Conservation (phyloP, 2,888 invertebrate genomes). For the Polymixis lichenea region DNA sequence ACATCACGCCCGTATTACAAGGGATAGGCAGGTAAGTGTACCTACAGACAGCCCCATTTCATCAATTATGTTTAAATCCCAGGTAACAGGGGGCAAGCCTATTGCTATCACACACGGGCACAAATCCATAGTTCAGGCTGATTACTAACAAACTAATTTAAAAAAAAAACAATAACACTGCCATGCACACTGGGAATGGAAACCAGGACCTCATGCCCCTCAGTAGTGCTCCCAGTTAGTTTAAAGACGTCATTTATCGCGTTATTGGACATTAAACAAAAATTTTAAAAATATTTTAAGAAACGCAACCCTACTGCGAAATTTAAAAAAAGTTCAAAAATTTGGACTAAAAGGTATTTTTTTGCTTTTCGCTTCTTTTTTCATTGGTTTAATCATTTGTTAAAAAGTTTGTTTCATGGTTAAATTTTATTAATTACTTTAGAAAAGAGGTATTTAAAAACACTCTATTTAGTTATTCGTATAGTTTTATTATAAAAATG, state of each 20-base stretch:
- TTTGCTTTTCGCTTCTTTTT: too few relatives aligned
- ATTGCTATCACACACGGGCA: too few relatives aligned
- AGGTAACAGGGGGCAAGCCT: too few relatives aligned
- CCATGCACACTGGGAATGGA: neutral
- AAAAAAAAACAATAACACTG: neutral
- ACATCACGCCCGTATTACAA: neutral
- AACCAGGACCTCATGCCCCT: neutral
- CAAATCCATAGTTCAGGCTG: too few relatives aligned
- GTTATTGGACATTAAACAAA: neutral
- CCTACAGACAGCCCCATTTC: neutral
- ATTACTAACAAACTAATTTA: neutral
- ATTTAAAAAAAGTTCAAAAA: neutral
- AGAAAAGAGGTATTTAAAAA: neutral
- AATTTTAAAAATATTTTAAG: neutral
- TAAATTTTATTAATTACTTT: neutral
- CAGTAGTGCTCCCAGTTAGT: neutral
- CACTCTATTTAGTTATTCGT: neutral
- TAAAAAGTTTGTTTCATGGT: neutral
- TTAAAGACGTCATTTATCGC: neutral
- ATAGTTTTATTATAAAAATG: neutral
- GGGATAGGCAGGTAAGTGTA: neutral
- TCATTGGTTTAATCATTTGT: too few relatives aligned
- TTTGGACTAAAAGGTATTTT: too few relatives aligned
- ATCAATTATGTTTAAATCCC: neutral
- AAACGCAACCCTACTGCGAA: neutral